Evolutionary conservation across 2,113 vertebrate species (phyloP).

Genomic region (Aegotheles bennettii): DNA sequence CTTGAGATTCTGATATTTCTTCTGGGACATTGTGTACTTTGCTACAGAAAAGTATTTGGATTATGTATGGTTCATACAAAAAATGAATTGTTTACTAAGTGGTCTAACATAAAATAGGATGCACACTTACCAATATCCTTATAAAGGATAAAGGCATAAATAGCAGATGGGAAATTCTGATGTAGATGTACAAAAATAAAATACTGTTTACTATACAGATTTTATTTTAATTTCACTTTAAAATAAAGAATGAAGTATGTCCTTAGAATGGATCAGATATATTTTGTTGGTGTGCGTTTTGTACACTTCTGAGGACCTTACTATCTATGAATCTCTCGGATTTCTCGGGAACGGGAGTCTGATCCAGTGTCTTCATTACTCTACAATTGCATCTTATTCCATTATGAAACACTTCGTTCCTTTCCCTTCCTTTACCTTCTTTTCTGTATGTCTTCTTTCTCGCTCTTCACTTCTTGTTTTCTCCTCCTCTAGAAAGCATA

Average conservation of each 20-base stretch:
- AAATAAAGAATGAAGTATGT: not conserved
- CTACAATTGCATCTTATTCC: not conserved
- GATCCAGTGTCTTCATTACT: not conserved
- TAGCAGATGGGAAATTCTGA: not conserved
- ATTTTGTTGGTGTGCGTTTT: not conserved
- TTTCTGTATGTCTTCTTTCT: constrained; percentile 67
- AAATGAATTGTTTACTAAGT: not conserved
- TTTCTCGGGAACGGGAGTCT: not conserved
- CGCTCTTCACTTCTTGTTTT: constrained; percentile 49
- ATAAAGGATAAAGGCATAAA: not conserved
- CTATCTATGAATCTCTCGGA: not conserved
- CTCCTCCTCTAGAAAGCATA: constrained; percentile 47
- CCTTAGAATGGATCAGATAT: not conserved
- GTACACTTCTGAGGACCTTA: not conserved
- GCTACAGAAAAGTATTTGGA: not conserved
- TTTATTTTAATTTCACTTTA: not conserved
- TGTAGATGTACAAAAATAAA: not conserved
- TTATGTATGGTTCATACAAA: not conserved
- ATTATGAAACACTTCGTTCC: not conserved
- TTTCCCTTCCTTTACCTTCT: constrained; percentile 57
- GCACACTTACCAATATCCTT: not conserved
- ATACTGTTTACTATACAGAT: not conserved
- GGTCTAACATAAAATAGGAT: not conserved
- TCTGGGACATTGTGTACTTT: not conserved
- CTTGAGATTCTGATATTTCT: not conserved